A percentile compares a stretch with the other conserved stretches of the same genome.
Evolutionary conservation across 35 echinoderm and acorn worm genomes (phyloP).

Genomic region (Heliocidaris erythrogramma): DNA sequence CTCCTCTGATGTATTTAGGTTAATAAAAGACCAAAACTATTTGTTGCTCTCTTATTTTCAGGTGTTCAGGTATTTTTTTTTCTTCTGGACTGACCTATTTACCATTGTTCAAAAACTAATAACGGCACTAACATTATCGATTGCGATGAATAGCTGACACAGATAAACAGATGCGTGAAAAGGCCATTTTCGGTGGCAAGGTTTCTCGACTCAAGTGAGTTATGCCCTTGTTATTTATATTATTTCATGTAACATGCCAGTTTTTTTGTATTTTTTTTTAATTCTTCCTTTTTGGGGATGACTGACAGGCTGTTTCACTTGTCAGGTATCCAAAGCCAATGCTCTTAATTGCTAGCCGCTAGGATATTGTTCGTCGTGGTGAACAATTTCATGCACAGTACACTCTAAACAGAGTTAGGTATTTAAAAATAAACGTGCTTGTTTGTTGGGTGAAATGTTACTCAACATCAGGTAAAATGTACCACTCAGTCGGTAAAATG

Average conservation of each 20-base stretch:
- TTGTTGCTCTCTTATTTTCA: neutral
- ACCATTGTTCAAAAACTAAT: constrained; percentile 33
- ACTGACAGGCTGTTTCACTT: neutral
- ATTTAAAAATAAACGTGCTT: too few relatives aligned
- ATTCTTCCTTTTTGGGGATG: neutral
- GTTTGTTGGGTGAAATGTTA: too few relatives aligned
- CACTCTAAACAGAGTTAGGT: too few relatives aligned
- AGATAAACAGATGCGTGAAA: constrained; percentile 4
- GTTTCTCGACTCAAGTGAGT: neutral
- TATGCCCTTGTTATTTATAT: constrained; percentile 4
- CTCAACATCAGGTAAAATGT: too few relatives aligned
- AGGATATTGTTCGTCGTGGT: neutral
- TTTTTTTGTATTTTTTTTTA: neutral
- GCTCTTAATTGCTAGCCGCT: neutral
- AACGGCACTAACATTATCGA: constrained; percentile 14
- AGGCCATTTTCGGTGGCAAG: neutral
- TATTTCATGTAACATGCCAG: neutral
- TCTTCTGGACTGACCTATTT: constrained; percentile 17
- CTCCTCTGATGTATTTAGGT: constrained; percentile 10
- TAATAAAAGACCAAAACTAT: constrained; percentile 21
- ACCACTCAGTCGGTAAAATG: too few relatives aligned
- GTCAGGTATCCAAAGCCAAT: neutral
- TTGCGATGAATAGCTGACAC: neutral
- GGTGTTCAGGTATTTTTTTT: neutral
- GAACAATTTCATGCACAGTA: too few relatives aligned